phyloP scores from a whole-genome alignment of 2,113 vertebrate genomes.

The Panurus biarmicus region DNA sequence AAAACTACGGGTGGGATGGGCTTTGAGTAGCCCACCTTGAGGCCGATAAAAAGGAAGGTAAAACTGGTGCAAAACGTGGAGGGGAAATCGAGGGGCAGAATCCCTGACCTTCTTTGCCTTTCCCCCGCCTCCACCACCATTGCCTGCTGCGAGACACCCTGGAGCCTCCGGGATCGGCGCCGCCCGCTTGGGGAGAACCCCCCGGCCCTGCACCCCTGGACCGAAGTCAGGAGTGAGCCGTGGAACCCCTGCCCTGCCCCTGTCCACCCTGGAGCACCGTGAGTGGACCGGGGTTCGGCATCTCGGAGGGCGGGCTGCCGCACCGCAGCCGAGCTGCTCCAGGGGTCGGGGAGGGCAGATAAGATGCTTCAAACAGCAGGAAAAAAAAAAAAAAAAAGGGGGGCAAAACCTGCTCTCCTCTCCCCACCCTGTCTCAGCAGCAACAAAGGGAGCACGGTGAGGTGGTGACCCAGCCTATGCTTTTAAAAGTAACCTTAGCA shows the following conservation, averaged over 20 bases:
- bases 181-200: not conserved
- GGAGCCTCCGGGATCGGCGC: no score
- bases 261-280: not conserved
- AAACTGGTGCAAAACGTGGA: not conserved
- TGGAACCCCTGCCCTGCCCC: not conserved
- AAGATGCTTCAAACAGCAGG: not conserved
- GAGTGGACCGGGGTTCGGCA: rapidly evolving
- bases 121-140: rapidly evolving
- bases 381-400: not conserved
- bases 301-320: rapidly evolving
- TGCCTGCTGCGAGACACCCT: not conserved
- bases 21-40: not conserved
- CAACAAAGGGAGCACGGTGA: not conserved
- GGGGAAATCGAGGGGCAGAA: not conserved
- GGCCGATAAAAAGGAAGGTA: not conserved
- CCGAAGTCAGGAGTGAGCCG: rapidly evolving
- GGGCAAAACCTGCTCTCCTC: not conserved
- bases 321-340: not conserved
- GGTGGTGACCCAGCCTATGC: not conserved
- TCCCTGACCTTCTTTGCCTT: not conserved
- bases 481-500: not conserved
- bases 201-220: not conserved
- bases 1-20: not conserved
- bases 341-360: rapidly evolving
- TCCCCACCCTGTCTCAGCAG: not conserved